Evolutionary conservation across 1,140 invertebrate genomes (phyloP), one percentile per base, ranked within the genome.

Genomic region (Hormaphis cornu): DNA sequence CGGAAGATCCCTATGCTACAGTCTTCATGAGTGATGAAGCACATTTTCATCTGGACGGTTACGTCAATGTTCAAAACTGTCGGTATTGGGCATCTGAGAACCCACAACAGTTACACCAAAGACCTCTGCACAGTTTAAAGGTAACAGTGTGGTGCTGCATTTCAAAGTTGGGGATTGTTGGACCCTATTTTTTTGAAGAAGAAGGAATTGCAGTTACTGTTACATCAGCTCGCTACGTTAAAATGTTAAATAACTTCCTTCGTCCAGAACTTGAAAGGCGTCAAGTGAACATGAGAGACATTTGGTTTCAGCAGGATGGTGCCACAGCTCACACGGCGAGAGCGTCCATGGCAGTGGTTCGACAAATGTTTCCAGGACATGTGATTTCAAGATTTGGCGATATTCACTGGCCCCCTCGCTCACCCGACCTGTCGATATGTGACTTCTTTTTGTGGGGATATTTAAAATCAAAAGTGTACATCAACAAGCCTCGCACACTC

Each of bases 141-240:
- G 26, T 4, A 22, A 9, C 30, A 46, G 70, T 69, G 20, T 71
- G 59, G 59, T 69, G 58, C 14, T 44, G 26, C 3, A 22, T 71
- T 28, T 50, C 35, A 26, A 42, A 22, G 9, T 56, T 18, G 10
- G 30, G 73, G 59, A 72, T 75, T 69, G 75, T 76, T 72, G 74
- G 76, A 26, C 75, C 74, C 14, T 77, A 75, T 52, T 77, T 78
- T 59, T 77, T 78, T 59, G 66, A 74, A 75, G 46, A 71, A 76
- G 12, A 70, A n/a, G 69, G 72, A 42, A 42, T 28, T 24, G 50
- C 69, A 20, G 59, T 72, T 50, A 74, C 71, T 33, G 73, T 72
- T 5, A 46, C 12, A n/a, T 5, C 12, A n/a, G 42, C 18, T 46
- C 16, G 42, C 18, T 46, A 8, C 42, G 5, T 5, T 46, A n/a